These are phyloP conservation scores for Dendrocincla fuliginosa DNA, from an alignment of 2,797 vertebrate genomes.

Conservation along the genomic window DNA sequence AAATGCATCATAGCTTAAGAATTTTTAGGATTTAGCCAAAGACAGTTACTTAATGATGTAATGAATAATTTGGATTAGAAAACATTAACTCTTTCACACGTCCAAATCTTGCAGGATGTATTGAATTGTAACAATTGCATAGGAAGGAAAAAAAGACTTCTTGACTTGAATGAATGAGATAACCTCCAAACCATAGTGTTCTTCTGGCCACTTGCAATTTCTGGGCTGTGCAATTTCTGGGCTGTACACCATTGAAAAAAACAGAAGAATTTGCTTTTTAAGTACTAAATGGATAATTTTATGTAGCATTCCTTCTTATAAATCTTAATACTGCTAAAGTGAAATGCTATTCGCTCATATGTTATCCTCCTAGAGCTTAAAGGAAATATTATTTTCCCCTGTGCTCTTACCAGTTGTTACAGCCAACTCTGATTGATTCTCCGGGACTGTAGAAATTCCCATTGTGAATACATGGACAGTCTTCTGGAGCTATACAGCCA, in stretches of 20 bases:
- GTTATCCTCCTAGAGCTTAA: not conserved
- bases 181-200: not conserved
- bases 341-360: not conserved
- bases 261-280: not conserved
- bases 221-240: not conserved
- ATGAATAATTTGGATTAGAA: not conserved
- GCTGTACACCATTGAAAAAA: not conserved
- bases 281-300: not conserved
- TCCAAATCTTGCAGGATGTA: not conserved
- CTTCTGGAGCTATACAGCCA: slow-evolving; percentile 77
- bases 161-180: not conserved
- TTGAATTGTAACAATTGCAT: not conserved
- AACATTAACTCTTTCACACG: not conserved
- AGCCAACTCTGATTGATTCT: slow-evolving; percentile 83
- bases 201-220: not conserved
- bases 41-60: not conserved
- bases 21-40: not conserved
- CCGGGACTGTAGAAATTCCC: slow-evolving; percentile 81
- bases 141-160: not conserved
- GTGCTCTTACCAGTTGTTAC: slow-evolving; percentile 89
- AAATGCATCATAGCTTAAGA: not conserved
- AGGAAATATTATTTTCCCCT: not conserved
- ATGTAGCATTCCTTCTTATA: not conserved
- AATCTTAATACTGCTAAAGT: not conserved
- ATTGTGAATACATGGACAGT: slow-evolving; percentile 90